These are phyloP conservation scores for Oasisia sp. DNA, from an alignment of 2,888 invertebrate species.

Conservation along the genomic window DNA sequence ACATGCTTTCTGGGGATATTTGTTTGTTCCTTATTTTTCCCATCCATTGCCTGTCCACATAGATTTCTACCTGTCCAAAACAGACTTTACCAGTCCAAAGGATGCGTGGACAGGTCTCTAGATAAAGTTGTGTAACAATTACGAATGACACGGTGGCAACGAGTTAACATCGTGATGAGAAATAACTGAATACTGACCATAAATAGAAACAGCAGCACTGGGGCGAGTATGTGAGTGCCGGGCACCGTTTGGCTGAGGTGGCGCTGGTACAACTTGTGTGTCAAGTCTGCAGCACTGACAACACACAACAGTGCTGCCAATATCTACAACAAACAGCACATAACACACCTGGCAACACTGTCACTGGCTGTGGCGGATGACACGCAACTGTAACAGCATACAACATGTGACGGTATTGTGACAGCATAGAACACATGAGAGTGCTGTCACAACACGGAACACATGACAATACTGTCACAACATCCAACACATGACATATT, in stretches of 20 bases:
- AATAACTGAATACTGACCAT: not conserved
- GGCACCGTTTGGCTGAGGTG: not conserved
- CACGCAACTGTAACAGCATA: not conserved
- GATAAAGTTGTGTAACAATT: not conserved
- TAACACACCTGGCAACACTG: not conserved
- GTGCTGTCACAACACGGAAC: not conserved
- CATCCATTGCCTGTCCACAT: too few species aligned
- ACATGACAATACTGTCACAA: not conserved
- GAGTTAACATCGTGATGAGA: not conserved
- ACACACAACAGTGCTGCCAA: not conserved
- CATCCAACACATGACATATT: not conserved
- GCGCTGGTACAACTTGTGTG: not conserved
- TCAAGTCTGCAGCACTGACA: slow-evolving; percentile 7
- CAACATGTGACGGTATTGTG: not conserved
- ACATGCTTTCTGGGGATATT: too few species aligned
- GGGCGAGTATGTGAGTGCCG: not conserved
- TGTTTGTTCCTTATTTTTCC: too few species aligned
- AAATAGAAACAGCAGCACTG: not conserved
- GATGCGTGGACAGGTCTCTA: not conserved
- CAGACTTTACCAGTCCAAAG: too few species aligned
- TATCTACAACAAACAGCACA: not conserved
- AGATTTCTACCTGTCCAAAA: too few species aligned
- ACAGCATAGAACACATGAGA: not conserved
- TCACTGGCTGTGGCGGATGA: not conserved
- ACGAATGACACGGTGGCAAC: not conserved